Conservation (phyloP, 2,888 invertebrate species). For the Syrista parreyssii region DNA sequence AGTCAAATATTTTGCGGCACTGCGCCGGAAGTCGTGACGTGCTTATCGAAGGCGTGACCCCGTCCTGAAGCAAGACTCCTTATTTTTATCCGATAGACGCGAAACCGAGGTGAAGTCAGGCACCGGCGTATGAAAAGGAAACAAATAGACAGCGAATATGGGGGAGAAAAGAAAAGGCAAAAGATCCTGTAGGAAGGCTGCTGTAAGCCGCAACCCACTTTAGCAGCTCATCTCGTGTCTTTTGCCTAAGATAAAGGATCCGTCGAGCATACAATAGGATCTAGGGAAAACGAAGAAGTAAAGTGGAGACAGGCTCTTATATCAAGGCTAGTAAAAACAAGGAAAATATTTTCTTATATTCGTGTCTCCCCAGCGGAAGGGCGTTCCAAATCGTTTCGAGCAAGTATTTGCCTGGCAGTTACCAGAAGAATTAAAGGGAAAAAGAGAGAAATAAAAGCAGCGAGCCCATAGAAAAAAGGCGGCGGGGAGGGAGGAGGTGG, state of each 20-base stretch:
- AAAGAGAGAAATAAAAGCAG: not conserved
- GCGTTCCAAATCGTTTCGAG: not conserved
- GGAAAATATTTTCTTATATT: not conserved
- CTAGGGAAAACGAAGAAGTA: not conserved
- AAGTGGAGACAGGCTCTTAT: not conserved
- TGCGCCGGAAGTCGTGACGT: not conserved
- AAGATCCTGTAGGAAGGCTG: not conserved
- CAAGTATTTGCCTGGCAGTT: not conserved
- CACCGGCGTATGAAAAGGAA: not conserved
- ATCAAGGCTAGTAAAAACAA: not conserved
- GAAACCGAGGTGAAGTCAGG: not conserved
- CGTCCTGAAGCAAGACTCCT: not conserved
- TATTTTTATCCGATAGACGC: not conserved
- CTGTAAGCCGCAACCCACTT: not conserved
- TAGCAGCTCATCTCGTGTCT: not conserved
- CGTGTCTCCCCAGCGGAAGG: not conserved
- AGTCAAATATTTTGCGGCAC: not conserved
- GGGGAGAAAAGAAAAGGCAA: not conserved
- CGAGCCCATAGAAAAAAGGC: not conserved
- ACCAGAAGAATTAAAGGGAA: not conserved
- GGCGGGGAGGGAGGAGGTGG: not conserved
- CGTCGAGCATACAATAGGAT: not conserved
- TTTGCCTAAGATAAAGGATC: not conserved
- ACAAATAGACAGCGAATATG: not conserved
- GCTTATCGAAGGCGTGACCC: not conserved